phyloP scores from a whole-genome alignment of 1,140 invertebrate species.

The Stegodyphus mimosarum region DNA sequence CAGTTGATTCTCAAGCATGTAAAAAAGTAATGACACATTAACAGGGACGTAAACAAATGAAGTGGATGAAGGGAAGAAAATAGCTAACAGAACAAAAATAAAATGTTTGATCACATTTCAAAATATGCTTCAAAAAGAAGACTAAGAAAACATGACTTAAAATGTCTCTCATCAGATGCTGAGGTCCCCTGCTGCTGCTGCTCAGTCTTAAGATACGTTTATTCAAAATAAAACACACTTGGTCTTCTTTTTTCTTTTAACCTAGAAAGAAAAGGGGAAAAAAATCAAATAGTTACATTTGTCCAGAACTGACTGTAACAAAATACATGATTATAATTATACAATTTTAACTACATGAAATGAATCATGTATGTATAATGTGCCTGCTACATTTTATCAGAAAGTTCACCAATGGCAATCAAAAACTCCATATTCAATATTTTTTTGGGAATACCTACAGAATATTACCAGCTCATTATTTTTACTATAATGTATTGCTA shows the following conservation, averaged over 20 bases:
- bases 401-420: too few relatives aligned
- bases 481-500: too few relatives aligned
- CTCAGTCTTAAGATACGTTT: not conserved
- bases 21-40: slow-evolving; percentile 17
- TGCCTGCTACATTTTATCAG: too few relatives aligned
- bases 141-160: slow-evolving; percentile 28
- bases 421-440: too few relatives aligned
- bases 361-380: too few relatives aligned
- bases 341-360: too few relatives aligned
- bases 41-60: slow-evolving; percentile 22
- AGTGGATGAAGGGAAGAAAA: slow-evolving; percentile 9
- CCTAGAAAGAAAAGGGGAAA: slow-evolving; percentile 29
- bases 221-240: slow-evolving; percentile 64
- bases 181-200: slow-evolving; percentile 12
- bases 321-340: too few relatives aligned
- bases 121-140: slow-evolving; percentile 33
- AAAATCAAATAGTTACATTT: too few relatives aligned
- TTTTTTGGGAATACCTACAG: too few relatives aligned
- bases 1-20: slow-evolving; percentile 26
- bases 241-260: slow-evolving; percentile 69
- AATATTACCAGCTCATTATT: too few relatives aligned
- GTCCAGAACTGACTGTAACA: too few relatives aligned
- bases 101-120: slow-evolving; percentile 39
- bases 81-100: slow-evolving; percentile 7
- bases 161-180: slow-evolving; percentile 15